phyloP scores from a whole-genome alignment of 2,888 invertebrate genomes.

The Atethmia centrago region DNA sequence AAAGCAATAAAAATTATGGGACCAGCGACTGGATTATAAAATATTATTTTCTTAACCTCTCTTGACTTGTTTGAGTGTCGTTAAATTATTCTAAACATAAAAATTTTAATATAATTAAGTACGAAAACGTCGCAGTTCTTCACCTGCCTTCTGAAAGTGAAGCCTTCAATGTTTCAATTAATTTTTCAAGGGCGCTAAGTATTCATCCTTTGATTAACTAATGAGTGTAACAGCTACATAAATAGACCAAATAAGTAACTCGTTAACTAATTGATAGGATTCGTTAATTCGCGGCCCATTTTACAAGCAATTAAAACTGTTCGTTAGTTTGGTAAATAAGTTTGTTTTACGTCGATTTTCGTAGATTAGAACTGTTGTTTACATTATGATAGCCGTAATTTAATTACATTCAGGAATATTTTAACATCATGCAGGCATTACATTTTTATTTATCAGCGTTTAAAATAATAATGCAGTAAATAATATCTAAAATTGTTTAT shows the following conservation, averaged over 20 bases:
- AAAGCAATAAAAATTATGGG: constrained; percentile 20
- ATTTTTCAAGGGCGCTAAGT: constrained; percentile 40
- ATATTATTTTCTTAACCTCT: constrained; percentile 36
- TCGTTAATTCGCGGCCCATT: constrained; percentile 52
- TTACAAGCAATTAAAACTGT: constrained; percentile 64
- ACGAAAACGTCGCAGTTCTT: not conserved
- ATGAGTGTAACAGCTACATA: constrained; percentile 41
- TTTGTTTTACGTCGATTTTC: constrained; percentile 22
- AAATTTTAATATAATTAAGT: constrained; percentile 55
- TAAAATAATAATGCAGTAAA: constrained; percentile 34
- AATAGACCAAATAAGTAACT: constrained; percentile 39
- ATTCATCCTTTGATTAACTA: constrained; percentile 35
- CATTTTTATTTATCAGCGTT: constrained; percentile 42
- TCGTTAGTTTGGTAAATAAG: constrained; percentile 54
- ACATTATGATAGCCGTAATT: not conserved
- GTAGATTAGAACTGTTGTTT: constrained; percentile 1
- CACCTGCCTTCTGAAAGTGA: constrained; percentile 40
- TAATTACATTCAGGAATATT: constrained; percentile 13
- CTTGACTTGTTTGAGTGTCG: constrained; percentile 27
- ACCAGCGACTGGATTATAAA: constrained; percentile 38
- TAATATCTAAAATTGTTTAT: constrained; percentile 51
- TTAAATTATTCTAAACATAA: constrained; percentile 49
- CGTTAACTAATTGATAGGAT: constrained; percentile 54
- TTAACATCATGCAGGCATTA: not conserved
- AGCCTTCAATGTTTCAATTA: constrained; percentile 33